A percentile compares a stretch with the other conserved stretches of the same genome.
Evolutionary conservation across 2,888 invertebrate species (phyloP).

Genomic region (Didymodactylos carnosus): DNA sequence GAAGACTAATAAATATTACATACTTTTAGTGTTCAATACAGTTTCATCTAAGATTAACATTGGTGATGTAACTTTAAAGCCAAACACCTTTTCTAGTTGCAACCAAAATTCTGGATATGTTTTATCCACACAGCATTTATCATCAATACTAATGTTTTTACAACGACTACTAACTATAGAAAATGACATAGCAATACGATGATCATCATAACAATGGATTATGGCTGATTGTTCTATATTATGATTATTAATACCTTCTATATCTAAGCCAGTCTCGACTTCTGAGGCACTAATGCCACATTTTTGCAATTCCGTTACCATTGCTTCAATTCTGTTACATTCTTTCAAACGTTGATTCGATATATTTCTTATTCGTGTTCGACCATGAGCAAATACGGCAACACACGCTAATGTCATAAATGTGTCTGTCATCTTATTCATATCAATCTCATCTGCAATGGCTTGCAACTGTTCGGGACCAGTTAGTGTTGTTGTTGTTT

Average conservation of each 20-base stretch:
- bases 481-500: not conserved
- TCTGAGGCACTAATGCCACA: not conserved
- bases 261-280: not conserved
- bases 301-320: not conserved
- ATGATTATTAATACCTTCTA: not conserved
- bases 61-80: not conserved
- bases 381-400: not conserved
- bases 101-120: not conserved
- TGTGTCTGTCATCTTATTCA: not conserved
- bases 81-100: not conserved
- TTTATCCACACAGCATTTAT: not conserved
- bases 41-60: not conserved
- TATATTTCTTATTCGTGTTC: not conserved
- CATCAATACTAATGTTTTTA: not conserved
- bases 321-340: not conserved
- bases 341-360: not conserved
- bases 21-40: not conserved
- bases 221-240: not conserved
- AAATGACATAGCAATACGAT: not conserved
- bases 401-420: not conserved
- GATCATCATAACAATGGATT: not conserved
- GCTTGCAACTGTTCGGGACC: not conserved
- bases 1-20: no score
- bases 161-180: not conserved
- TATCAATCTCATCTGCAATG: not conserved